phyloP scores from a whole-genome alignment of 2,797 vertebrate genomes.

The Odontamblyopus rebecca region DNA sequence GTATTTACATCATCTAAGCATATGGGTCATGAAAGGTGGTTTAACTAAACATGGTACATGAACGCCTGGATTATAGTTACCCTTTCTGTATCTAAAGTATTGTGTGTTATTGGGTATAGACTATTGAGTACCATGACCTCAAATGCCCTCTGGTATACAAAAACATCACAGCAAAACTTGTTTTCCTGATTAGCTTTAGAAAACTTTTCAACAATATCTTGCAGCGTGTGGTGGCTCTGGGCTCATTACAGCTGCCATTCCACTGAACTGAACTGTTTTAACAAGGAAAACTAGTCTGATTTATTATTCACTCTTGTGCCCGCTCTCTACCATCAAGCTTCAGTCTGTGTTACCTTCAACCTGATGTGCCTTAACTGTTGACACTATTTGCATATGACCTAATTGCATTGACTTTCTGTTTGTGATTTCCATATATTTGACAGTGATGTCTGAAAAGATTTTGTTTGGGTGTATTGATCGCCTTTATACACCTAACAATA shows the following conservation, averaged over 20 bases:
- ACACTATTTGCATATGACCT: constrained; percentile 61
- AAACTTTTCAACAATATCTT: constrained; percentile 53
- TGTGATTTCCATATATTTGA: constrained; percentile 19
- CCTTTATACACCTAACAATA: constrained; percentile 71
- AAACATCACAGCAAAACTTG: neutral
- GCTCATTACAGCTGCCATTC: constrained; percentile 57
- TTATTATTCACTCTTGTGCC: constrained; percentile 30
- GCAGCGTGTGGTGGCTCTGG: constrained; percentile 48
- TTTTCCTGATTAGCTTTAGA: neutral
- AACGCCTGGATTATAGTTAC: no score
- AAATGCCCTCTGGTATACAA: constrained; percentile 44
- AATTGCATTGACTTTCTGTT: constrained; percentile 48
- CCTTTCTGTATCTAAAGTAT: no score
- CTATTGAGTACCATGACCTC: constrained; percentile 12
- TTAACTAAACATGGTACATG: no score
- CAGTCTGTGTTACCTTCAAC: constrained; percentile 21
- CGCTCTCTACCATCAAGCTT: constrained; percentile 38
- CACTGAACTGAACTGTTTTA: constrained; percentile 39
- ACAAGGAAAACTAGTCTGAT: constrained; percentile 54
- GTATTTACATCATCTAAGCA: no score
- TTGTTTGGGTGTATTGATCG: constrained; percentile 58
- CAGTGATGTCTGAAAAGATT: constrained; percentile 53
- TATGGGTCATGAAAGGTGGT: no score
- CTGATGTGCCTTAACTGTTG: constrained; percentile 44
- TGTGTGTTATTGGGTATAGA: no score